These are phyloP conservation scores for Acromyrmex echinatior DNA, from an alignment of 1,140 invertebrate species.

Conservation along the genomic window DNA sequence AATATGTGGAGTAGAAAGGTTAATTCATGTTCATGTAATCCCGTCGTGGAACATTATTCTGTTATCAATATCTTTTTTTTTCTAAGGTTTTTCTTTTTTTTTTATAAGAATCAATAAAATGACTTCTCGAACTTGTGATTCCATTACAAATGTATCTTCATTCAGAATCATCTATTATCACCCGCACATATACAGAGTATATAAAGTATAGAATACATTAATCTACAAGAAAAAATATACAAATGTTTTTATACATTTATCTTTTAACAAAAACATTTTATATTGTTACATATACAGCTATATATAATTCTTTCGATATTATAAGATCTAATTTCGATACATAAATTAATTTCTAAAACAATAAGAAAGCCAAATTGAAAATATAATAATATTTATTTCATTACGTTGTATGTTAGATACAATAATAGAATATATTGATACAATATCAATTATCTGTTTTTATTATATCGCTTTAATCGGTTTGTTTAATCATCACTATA, in stretches of 20 bases:
- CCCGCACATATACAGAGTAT: constrained; percentile 40
- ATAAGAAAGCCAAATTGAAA: constrained; percentile 79
- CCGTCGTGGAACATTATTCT: not conserved
- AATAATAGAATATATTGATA: constrained; percentile 84
- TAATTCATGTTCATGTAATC: constrained; percentile 35
- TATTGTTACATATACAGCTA: not conserved
- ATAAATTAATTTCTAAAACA: constrained; percentile 62
- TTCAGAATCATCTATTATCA: not conserved
- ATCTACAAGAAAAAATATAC: constrained; percentile 16
- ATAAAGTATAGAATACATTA: constrained; percentile 34
- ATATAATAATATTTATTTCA: constrained; percentile 84
- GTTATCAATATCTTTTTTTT: not conserved
- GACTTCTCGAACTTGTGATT: constrained; percentile 32
- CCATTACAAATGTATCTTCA: constrained; percentile 41
- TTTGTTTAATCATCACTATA: constrained; percentile 81
- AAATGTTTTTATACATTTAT: not conserved
- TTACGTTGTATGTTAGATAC: constrained; percentile 82
- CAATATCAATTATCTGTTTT: constrained; percentile 81
- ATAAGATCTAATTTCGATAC: constrained; percentile 60
- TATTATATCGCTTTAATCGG: constrained; percentile 42
- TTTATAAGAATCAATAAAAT: constrained; percentile 33
- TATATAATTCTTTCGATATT: not conserved
- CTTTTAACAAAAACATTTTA: not conserved
- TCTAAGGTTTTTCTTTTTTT: not conserved
- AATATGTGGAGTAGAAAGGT: constrained; percentile 58